Evolutionary conservation across 1,140 invertebrate genomes (phyloP).

Genomic region (Oreohelix idahoensis): DNA sequence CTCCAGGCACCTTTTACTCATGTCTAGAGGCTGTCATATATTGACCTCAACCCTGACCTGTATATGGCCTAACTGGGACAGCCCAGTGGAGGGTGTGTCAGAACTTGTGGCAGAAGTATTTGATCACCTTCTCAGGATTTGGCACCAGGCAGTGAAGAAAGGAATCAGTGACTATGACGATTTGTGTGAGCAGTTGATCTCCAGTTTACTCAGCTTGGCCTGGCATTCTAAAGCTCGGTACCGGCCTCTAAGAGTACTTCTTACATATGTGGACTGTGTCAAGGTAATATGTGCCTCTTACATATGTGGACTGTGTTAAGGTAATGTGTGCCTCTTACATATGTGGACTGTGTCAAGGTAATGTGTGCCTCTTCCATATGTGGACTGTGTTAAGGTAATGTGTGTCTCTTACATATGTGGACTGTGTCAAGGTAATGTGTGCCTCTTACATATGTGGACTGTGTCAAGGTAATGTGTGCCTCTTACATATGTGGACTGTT

Average conservation of each 20-base stretch:
- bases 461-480: too few relatives aligned
- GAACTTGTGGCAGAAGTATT: conserved; percentile 54
- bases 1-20: not conserved
- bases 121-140: conserved; percentile 49
- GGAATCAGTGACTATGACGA: not conserved
- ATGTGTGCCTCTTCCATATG: too few relatives aligned
- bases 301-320: too few relatives aligned
- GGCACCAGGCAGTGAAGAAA: conserved; percentile 37
- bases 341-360: too few relatives aligned
- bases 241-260: conserved; percentile 51
- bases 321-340: too few relatives aligned
- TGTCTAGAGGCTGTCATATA: conserved; percentile 11
- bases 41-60: conserved; percentile 38
- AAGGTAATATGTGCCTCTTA: conserved; percentile 50
- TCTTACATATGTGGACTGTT: too few relatives aligned
- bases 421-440: too few relatives aligned
- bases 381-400: too few relatives aligned
- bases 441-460: too few relatives aligned
- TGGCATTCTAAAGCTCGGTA: conserved; percentile 63
- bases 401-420: too few relatives aligned
- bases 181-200: conserved; percentile 44
- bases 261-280: conserved; percentile 50
- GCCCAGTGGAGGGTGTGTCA: conserved; percentile 64
- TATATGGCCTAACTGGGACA: conserved; percentile 60
- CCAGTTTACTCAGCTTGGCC: conserved; percentile 44